Percentiles rank a stretch among this genome's conserved stretches.
Evolutionary conservation across 2,888 invertebrate genomes (phyloP).

Genomic region (Standfussiana lucernea): DNA sequence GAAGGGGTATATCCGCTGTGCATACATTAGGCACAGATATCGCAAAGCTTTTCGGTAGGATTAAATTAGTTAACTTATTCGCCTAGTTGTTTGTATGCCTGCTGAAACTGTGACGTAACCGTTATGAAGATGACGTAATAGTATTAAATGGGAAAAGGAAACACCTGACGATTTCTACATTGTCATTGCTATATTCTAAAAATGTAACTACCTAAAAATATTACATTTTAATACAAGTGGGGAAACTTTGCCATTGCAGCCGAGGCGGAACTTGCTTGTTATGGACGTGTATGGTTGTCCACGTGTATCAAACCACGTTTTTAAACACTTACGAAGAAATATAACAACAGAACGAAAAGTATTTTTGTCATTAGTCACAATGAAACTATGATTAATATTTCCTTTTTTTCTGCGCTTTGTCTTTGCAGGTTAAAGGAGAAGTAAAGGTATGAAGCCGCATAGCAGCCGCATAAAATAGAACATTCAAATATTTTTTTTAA

Average conservation of each 20-base stretch:
- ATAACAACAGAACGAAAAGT: not conserved
- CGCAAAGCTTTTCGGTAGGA: constrained; percentile 86
- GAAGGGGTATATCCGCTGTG: constrained; percentile 84
- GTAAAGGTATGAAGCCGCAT: not conserved
- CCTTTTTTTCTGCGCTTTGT: not conserved
- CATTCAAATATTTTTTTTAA: no score
- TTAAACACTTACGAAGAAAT: not conserved
- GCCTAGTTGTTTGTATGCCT: constrained; percentile 75
- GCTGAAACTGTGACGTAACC: constrained; percentile 52
- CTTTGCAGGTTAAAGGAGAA: not conserved
- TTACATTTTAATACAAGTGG: not conserved
- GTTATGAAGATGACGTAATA: not conserved
- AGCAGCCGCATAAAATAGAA: no score
- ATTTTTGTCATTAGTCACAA: not conserved
- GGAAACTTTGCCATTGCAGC: not conserved
- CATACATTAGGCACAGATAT: constrained; percentile 89
- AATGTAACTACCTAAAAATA: not conserved
- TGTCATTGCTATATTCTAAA: not conserved
- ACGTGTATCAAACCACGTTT: not conserved
- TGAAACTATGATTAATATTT: not conserved
- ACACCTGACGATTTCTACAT: not conserved
- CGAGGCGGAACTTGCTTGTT: not conserved
- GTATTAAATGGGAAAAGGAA: not conserved
- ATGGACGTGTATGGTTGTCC: not conserved
- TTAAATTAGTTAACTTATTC: constrained; percentile 88